phyloP scores from a whole-genome alignment of 2,797 vertebrate species.

The Psittacula echo region DNA sequence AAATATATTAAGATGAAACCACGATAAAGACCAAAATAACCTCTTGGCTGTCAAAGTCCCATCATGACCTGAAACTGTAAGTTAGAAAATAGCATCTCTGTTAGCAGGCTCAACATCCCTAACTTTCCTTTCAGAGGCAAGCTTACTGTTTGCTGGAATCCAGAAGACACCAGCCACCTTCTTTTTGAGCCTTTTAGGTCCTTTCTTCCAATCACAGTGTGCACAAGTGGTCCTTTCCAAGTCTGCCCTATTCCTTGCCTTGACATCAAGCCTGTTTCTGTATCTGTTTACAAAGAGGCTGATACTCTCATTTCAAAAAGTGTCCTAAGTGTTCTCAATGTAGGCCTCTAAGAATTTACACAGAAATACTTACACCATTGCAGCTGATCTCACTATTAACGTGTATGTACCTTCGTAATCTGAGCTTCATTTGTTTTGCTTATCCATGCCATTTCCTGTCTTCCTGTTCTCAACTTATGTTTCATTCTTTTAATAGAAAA shows the following conservation, averaged over 20 bases:
- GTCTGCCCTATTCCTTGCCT: neutral
- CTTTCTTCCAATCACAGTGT: neutral
- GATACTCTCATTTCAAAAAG: neutral
- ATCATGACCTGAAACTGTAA: neutral
- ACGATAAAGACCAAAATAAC: neutral
- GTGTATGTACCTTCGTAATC: neutral
- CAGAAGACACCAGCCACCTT: neutral
- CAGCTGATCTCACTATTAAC: neutral
- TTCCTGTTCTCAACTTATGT: slow-evolving; percentile 32
- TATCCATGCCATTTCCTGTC: neutral
- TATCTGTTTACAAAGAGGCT: neutral
- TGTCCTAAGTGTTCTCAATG: neutral
- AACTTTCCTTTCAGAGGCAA: neutral
- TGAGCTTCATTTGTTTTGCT: slow-evolving; percentile 45
- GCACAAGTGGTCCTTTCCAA: neutral
- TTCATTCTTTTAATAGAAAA: slow-evolving; percentile 62
- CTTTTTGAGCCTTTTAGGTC: neutral
- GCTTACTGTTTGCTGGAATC: neutral
- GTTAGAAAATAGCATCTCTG: neutral
- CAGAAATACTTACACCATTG: neutral
- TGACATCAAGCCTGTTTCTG: neutral
- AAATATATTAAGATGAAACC: neutral
- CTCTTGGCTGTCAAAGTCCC: neutral
- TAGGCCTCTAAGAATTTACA: neutral
- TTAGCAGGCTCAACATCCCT: neutral